Percentiles rank a stretch among this genome's conserved stretches.
Conservation (phyloP, 2,113 vertebrate species). For the Pseudorasbora parva region DNA sequence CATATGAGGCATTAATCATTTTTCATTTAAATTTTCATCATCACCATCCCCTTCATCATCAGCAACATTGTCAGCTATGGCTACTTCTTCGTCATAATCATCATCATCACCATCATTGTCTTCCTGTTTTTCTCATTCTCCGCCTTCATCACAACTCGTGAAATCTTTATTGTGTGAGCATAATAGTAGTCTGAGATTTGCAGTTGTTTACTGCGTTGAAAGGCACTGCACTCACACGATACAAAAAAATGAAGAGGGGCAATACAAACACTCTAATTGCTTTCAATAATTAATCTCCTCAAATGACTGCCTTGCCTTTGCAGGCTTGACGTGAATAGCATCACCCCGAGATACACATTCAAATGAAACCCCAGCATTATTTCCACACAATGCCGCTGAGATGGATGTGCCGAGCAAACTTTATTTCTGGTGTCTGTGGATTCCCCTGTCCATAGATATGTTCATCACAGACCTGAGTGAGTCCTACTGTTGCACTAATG, state of each 20-base stretch:
- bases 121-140: slow-evolving; percentile 8
- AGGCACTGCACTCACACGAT: not conserved
- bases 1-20: slow-evolving; percentile 6
- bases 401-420: not conserved
- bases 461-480: slow-evolving; percentile 38
- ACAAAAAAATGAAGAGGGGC: not conserved
- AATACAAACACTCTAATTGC: slow-evolving; percentile 43
- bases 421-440: not conserved
- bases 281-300: slow-evolving; percentile 41
- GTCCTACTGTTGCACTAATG: slow-evolving; percentile 42
- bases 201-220: slow-evolving; percentile 29
- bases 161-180: not conserved
- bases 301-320: slow-evolving; percentile 28
- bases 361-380: not conserved
- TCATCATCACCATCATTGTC: slow-evolving; percentile 16
- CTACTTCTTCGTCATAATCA: not conserved
- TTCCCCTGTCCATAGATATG: slow-evolving; percentile 3
- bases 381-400: not conserved
- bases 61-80: not conserved
- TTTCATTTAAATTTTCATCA: not conserved
- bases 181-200: slow-evolving; percentile 12
- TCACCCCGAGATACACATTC: not conserved
- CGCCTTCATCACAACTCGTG: not conserved
- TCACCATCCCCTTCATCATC: slow-evolving; percentile 1
- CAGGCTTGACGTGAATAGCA: not conserved